phyloP scores from a whole-genome alignment of 2,113 vertebrate species.

The Ariopsis seemanni region DNA sequence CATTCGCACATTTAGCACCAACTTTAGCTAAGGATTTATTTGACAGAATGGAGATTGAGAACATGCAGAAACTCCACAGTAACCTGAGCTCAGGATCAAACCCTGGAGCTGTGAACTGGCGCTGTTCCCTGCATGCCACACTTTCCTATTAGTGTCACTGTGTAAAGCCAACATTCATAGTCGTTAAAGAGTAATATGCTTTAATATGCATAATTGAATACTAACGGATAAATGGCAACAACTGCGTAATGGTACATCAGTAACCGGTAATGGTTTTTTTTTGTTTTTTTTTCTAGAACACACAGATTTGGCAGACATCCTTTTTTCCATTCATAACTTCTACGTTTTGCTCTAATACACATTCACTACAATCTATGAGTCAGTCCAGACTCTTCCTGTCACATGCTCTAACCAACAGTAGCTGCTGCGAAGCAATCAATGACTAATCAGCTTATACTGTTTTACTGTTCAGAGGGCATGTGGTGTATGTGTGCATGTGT shows the following conservation, averaged over 20 bases:
- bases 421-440: conserved; percentile 33
- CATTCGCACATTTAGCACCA: no score
- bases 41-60: background rate
- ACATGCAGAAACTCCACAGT: background rate
- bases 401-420: conserved; percentile 19
- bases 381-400: conserved; percentile 5
- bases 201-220: background rate
- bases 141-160: background rate
- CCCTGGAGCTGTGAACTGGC: background rate
- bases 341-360: background rate
- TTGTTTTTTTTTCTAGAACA: background rate
- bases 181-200: background rate
- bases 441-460: conserved; percentile 39
- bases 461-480: conserved; percentile 30
- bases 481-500: conserved; percentile 26
- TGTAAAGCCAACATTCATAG: background rate
- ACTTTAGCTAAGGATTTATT: no score
- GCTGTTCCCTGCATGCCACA: background rate
- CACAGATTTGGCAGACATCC: background rate
- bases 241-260: background rate
- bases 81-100: background rate
- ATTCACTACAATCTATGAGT: background rate
- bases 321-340: background rate
- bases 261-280: background rate
- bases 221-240: background rate